Base-by-base conservation (phyloP, 2,888 invertebrate species). In the Alcis repandata region DNA sequence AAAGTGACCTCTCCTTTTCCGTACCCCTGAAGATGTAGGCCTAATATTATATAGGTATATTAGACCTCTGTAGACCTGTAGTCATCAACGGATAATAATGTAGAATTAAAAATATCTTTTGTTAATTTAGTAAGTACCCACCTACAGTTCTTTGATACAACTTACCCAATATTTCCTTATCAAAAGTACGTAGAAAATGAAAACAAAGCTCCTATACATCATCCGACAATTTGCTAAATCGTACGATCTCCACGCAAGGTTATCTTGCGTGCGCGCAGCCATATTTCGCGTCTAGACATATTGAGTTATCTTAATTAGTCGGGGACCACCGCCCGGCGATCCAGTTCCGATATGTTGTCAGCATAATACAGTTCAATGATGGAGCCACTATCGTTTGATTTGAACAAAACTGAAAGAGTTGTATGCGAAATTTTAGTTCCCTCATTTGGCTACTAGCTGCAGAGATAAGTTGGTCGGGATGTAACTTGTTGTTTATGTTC, bases 291-390 rank as follows among this genome's bases (percentile, higher is more conserved):
- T 72, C 72, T 75, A 76, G 81, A 82, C 81, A 79, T 82, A 83
- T 82, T 83, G 82, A 83, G 83, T 82, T 83, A 83, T 82, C 84
- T 83, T 83, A 83, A 82, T 83, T 82, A 83, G 82, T 78, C 73
- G 69, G 72, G 75, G 76, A 78, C 74, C 77, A 78, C 83, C 83
- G 79, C 78, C 81, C 79, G 73, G 75, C 77, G 82, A 80, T 82
- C 73, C 71, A 74, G 70, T 74, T 70, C 65, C 57, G 72, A 72
- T 71, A 72, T 68, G 70, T 65, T 40, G 56, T 59, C 27, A 22
- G 11, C 32, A 19, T 56, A 56, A 11, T 56, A 56, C 9, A n/a
- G n/a, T 38, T 13, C 38, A n/a, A n/a, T n/a, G n/a, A n/a, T 2
- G n/a, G 46, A 20, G 46, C 13, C 22, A 22, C 22, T 46, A 22